phyloP scores from a whole-genome alignment of 2,797 vertebrate species.

The Anguilla pacifica region DNA sequence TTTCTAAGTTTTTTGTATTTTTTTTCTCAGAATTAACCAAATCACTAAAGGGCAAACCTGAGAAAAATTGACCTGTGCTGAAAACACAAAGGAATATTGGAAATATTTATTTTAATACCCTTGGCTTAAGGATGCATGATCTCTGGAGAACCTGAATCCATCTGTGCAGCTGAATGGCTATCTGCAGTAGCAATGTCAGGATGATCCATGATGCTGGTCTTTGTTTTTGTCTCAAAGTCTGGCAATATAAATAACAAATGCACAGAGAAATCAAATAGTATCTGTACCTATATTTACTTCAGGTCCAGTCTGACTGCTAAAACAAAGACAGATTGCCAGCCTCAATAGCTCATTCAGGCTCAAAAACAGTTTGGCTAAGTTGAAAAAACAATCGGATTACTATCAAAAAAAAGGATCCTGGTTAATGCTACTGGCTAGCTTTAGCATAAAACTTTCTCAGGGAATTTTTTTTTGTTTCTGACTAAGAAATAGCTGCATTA shows the following conservation, averaged over 20 bases:
- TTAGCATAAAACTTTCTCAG: neutral
- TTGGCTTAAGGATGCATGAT: neutral
- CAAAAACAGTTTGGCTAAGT: neutral
- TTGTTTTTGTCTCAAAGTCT: neutral
- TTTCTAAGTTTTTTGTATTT: neutral
- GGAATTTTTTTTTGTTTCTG: neutral
- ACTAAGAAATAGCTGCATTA: neutral
- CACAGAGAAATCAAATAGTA: neutral
- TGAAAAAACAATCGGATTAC: neutral
- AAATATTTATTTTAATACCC: neutral
- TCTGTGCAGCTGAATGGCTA: neutral
- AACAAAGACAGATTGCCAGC: neutral
- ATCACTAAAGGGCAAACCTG: neutral
- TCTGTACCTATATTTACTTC: neutral
- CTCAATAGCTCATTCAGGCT: neutral
- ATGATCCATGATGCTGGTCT: neutral
- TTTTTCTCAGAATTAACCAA: neutral
- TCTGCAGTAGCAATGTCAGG: neutral
- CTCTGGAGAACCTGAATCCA: neutral
- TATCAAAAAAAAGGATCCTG: neutral
- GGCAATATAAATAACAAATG: neutral
- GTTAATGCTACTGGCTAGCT: neutral
- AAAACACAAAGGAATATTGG: neutral
- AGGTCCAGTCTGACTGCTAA: neutral
- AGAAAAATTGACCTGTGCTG: neutral